phyloP scores from a whole-genome alignment of 2,888 invertebrate genomes.

The Byasa hedistus region DNA sequence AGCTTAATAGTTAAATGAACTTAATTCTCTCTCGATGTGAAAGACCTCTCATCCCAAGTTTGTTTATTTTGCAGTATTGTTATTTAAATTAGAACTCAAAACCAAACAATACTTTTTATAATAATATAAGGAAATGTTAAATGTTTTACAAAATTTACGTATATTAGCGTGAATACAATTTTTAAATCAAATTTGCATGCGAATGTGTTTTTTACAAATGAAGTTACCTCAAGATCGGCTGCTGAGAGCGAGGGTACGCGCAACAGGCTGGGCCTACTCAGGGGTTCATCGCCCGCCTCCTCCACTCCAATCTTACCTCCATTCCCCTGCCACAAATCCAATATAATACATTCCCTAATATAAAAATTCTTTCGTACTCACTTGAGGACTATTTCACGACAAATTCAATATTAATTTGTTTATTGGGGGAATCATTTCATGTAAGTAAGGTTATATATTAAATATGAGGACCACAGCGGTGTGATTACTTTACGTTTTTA shows the following conservation, averaged over 20 bases:
- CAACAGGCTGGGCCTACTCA: constrained; percentile 79
- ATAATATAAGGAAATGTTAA: too few species aligned
- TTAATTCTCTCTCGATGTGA: too few species aligned
- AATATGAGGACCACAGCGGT: too few species aligned
- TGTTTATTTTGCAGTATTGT: too few species aligned
- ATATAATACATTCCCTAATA: constrained; percentile 20
- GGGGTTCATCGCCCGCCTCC: constrained; percentile 62
- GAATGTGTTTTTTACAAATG: constrained; percentile 17
- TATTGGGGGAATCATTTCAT: background rate
- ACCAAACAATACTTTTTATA: too few species aligned
- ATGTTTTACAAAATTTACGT: too few species aligned
- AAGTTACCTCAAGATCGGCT: constrained; percentile 77
- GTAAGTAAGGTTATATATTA: too few species aligned
- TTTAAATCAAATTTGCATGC: constrained; percentile 19
- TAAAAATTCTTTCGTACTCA: constrained; percentile 4
- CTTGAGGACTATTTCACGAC: constrained; percentile 8
- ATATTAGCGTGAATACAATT: constrained; percentile 1
- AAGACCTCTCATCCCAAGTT: too few species aligned
- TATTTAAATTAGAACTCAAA: too few species aligned
- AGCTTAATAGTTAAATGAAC: too few species aligned
- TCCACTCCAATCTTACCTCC: constrained; percentile 55
- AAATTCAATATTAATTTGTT: background rate
- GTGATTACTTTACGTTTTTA: background rate
- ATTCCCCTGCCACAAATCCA: constrained; percentile 48
- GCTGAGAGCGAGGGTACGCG: constrained; percentile 82